phyloP scores from a whole-genome alignment of 2,797 vertebrate genomes.

The Thripadectes ignobilis region DNA sequence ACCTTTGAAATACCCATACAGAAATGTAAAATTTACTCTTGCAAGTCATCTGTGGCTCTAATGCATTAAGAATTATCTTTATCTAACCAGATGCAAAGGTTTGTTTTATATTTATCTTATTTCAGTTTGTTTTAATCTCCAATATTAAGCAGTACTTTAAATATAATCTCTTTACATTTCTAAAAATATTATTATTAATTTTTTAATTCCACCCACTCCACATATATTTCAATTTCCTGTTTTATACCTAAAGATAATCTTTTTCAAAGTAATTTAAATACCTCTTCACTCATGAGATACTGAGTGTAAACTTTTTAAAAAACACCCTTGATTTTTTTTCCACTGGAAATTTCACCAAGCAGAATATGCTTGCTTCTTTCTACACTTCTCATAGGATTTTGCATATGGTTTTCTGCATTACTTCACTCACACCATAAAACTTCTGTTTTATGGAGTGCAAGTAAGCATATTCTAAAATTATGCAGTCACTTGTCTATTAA shows the following conservation, averaged over 20 bases:
- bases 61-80: slow-evolving; percentile 55
- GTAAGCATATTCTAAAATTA: neutral
- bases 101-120: neutral
- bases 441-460: neutral
- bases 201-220: neutral
- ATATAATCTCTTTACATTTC: neutral
- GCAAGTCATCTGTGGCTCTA: slow-evolving; percentile 50
- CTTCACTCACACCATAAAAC: neutral
- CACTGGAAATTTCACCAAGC: neutral
- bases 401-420: neutral
- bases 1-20: slow-evolving; percentile 72
- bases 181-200: neutral
- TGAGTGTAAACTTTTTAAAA: neutral
- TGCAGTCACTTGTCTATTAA: neutral
- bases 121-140: neutral
- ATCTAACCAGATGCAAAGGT: slow-evolving; percentile 32
- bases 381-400: neutral
- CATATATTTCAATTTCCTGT: neutral
- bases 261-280: neutral
- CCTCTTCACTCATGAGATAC: neutral
- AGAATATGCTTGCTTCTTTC: neutral
- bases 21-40: slow-evolving; percentile 72
- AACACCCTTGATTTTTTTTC: neutral
- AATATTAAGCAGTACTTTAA: neutral
- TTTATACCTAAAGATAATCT: neutral